Base-by-base conservation (phyloP, 2,113 vertebrate species). In the Ammospiza nelsoni region DNA sequence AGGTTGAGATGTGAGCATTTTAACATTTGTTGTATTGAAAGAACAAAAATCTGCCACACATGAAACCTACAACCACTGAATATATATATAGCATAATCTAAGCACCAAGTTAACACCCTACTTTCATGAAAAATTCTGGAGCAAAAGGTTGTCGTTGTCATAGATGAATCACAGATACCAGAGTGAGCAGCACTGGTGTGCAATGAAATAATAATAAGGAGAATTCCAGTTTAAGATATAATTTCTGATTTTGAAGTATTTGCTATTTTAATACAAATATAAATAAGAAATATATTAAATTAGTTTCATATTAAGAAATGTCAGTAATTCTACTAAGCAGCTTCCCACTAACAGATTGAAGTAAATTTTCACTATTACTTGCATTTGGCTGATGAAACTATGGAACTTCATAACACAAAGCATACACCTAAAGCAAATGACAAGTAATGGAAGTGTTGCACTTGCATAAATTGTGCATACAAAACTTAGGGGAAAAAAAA, bases 241-340 rank as follows among this genome's bases (percentile, higher is more conserved):
- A 81, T 80, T 94, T 85, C 48, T 86, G 74, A 48, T 91, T 92
- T 76, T 78, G 17, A 91, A 96, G 76, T 84, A 69, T 92, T 93
- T 95, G 88, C 43, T 89, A 69, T 15, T 96, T 93, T 90, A 79
- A 61, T 81, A 90, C 51, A 94, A 93, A 84, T 55, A 95, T 23
- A 72, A 91, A 89, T 78, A 57, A n/a, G 22, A 76, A 52, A 22
- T 74, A 72, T 79, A 86, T 46, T 35, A 81, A 89, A 57, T 66
- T 31, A 93, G 58, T 41, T 80, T 69, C 84, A 94, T 81, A 54
- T 80, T 86, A 96, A 84, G 76, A 92, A 80, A 46, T 58, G 12
- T 51, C 79, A 44, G 13, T 78, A 69, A 94, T 85, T 92, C 49
- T 85, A 73, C 37, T 80, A 67, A 35, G 75, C 29, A 83, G 37